Base-by-base conservation (phyloP, 2,113 vertebrate genomes). In the Eclectus roratus region DNA sequence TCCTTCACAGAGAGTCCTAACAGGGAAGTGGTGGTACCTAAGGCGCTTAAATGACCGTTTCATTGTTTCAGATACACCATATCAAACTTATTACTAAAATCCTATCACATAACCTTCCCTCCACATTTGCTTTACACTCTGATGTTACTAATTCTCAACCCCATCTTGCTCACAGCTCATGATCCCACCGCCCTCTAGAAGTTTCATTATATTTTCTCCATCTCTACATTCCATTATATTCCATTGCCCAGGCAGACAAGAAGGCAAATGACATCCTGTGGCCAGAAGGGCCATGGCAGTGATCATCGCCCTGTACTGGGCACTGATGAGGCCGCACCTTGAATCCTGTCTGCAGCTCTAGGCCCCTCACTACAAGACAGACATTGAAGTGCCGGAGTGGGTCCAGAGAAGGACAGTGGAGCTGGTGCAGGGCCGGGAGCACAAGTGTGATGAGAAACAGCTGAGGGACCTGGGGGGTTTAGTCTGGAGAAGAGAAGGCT, bases 101-200 rank as follows among this genome's bases (percentile, higher is more conserved):
- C 89, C 76, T 87, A 82, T 76, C 80, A 65, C 58, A 90, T 56
- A 88, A 77, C 63, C 74, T 94, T 91, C 15, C 10, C 13, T 78
- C 66, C 93, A 56, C 44, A 68, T 84, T 93, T 39, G 14, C 72
- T 84, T 94, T 84, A 71, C 31, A 60, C 7, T 63, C 52, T 33
- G 44, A 82, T 69, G 53, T 76, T 92, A 94, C 79, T 93, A 92
- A 88, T 89, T 87, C 78, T 89, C 87, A 89, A 69, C 16, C 47
- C 84, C 49, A 69, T 92, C 87, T 87, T 87, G 66, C 84, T 96
- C 61, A 76, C 2, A 6, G 80, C 93, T 94, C 87, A 82, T 10
- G 35, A 96, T 91, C 70, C 73, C 87, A 87, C 91, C 82, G 66
- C 91, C 89, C 93, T 94, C 93, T 91, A 92, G 78, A 92, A 96